Base-by-base conservation (phyloP, 2,113 vertebrate species). In the Otocyon megalotis region DNA sequence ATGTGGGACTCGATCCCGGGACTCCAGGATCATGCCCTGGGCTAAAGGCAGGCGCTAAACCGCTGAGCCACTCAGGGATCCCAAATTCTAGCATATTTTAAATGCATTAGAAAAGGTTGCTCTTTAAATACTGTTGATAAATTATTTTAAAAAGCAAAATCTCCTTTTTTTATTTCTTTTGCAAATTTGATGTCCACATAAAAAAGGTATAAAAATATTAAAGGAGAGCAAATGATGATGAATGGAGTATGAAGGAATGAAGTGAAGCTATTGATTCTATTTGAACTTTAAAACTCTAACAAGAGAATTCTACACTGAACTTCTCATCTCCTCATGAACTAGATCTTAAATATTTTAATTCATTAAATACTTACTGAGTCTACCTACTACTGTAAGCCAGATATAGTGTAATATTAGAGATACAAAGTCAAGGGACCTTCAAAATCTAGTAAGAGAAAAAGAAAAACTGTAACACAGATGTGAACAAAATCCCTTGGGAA, bases 141-240 rank as follows among this genome's bases (percentile, higher is more conserved):
- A 53, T 89, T 65, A 65, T 37, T 63, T 87, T 80, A 74, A 88
- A 88, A 83, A 95, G 30, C 50, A 65, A 93, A 83, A 81, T 60
- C 50, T 77, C n/a, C 35, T 62, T 60, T 74, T 74, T 63, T 84
- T 30, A 30, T 77, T 58, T 84, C 56, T 74, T 81, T 87, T 72
- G 48, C n/a, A 87, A 87, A 95, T 79, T 76, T 91, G 13, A 86
- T 79, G 19, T 16, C 13, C 37, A 91, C 9, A 79, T 69, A 69
- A 60, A 74, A 77, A 69, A 50, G 35, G 50, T 30, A 74, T 82
- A 88, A 88, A 89, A 81, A 72, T 87, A 87, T 56, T 88, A 76
- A 92, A 86, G 43, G 50, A 90, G 54, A 92, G 19, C 76, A 95
- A 88, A 95, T 72, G 9, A 88, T 10, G 65, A 93, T 43, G n/a